Base-by-base conservation (phyloP, 2,797 vertebrate genomes). In the Ambastaia sidthimunki region DNA sequence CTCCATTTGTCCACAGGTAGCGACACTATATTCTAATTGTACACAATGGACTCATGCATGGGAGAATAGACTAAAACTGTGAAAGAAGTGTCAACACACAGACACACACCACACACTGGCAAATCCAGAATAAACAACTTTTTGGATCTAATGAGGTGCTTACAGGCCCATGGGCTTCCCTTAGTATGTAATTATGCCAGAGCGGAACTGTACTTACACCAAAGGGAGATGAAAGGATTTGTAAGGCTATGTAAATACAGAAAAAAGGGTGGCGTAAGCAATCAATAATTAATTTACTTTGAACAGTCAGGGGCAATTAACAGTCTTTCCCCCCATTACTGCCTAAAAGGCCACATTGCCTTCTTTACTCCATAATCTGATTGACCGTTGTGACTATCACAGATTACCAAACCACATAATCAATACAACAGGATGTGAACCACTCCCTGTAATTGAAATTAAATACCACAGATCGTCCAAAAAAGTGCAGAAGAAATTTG, bases 201-300 rank as follows among this genome's bases (percentile, higher is more conserved):
- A 84, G 85, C 87, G 93, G 91, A 94, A 93, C 91, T 92, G 91
- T 93, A 92, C 90, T 85, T 83, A 87, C 89, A 91, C 84, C 44
- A 76, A 87, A 83, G 81, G 73, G 88, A 92, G 90, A 93, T 93
- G 92, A 92, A 93, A 89, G 91, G 89, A 93, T 94, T 93, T 94
- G 93, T 94, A 93, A 91, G 90, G 88, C 87, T 90, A 88, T 92
- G 90, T 91, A 92, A 92, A 92, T 93, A 94, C 92, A 93, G 91
- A 92, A 92, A 89, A 89, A 28, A 86, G 86, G 90, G 91, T 90
- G 82, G 82, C 83, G 88, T 91, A 91, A 84, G 84, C 89, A 87
- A 95, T 95, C 94, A 93, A 95, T 95, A 95, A 93, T 93, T 95
- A 89, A 94, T 95, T 94, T 94, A 93, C 93, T 92, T 92, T 91